Percentiles rank a stretch among this genome's conserved stretches.
Evolutionary conservation across 1,140 invertebrate species (phyloP).

Genomic region (Mizuhopecten yessoensis): DNA sequence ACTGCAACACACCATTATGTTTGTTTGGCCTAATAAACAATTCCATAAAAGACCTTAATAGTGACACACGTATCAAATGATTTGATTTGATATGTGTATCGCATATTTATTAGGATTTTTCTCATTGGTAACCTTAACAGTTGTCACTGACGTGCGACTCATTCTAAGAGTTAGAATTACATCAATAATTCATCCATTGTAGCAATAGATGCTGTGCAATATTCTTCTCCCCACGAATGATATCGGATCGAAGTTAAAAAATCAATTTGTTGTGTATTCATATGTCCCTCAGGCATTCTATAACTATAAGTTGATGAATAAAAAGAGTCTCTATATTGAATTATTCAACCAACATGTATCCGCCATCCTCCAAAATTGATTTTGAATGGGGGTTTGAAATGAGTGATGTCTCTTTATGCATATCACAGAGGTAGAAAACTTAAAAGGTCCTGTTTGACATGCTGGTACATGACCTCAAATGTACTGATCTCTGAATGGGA

Average conservation of each 20-base stretch:
- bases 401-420: neutral
- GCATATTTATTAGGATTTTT: neutral
- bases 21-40: too few relatives aligned
- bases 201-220: neutral
- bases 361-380: neutral
- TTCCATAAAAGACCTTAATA: neutral
- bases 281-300: neutral
- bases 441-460: too few relatives aligned
- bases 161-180: neutral
- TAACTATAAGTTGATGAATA: constrained; percentile 17
- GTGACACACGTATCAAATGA: neutral
- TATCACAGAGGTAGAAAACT: too few relatives aligned
- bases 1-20: too few relatives aligned
- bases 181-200: neutral
- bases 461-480: too few relatives aligned
- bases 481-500: too few relatives aligned
- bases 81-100: neutral
- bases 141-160: neutral
- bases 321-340: neutral
- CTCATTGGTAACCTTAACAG: neutral
- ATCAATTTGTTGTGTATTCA: constrained; percentile 35
- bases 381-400: constrained; percentile 25
- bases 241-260: constrained; percentile 6
- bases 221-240: neutral
- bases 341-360: constrained; percentile 20